These are phyloP conservation scores for Eupithecia subfuscata DNA, from an alignment of 2,888 invertebrate genomes.

Conservation along the genomic window DNA sequence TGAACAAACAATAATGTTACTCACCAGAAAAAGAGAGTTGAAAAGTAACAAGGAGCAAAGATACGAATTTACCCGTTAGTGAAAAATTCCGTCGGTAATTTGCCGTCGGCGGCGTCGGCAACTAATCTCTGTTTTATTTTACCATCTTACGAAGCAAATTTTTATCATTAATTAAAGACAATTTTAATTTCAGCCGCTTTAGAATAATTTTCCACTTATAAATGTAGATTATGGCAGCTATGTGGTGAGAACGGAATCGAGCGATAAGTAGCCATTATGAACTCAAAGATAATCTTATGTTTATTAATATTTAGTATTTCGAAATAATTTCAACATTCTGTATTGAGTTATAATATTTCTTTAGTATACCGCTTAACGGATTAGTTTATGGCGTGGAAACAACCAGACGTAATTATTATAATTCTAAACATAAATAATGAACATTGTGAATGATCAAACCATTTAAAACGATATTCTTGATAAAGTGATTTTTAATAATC, in stretches of 20 bases:
- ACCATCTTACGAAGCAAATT: conserved; percentile 16
- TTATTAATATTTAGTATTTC: conserved; percentile 20
- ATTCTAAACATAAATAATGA: conserved; percentile 2
- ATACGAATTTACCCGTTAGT: not conserved
- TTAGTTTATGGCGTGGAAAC: conserved; percentile 5
- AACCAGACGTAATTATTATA: not conserved
- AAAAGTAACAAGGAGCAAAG: not conserved
- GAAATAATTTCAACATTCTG: conserved; percentile 9
- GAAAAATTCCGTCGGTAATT: conserved; percentile 7
- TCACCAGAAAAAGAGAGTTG: not conserved
- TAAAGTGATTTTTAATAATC: not conserved
- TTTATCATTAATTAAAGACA: conserved; percentile 10
- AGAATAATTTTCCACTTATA: conserved; percentile 22
- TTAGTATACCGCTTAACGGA: not conserved
- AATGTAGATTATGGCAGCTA: conserved; percentile 16
- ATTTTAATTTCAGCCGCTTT: conserved; percentile 13
- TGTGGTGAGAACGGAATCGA: conserved; percentile 18
- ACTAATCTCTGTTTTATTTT: conserved; percentile 3
- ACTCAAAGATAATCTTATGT: conserved; percentile 15
- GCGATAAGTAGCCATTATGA: conserved; percentile 2
- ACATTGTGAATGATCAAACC: conserved; percentile 1
- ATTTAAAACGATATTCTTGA: not conserved
- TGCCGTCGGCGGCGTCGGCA: conserved; percentile 23
- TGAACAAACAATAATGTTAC: not conserved
- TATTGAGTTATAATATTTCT: conserved; percentile 18